Conservation (phyloP, 1,140 invertebrate species). For the Brachionus rotundiformis region DNA sequence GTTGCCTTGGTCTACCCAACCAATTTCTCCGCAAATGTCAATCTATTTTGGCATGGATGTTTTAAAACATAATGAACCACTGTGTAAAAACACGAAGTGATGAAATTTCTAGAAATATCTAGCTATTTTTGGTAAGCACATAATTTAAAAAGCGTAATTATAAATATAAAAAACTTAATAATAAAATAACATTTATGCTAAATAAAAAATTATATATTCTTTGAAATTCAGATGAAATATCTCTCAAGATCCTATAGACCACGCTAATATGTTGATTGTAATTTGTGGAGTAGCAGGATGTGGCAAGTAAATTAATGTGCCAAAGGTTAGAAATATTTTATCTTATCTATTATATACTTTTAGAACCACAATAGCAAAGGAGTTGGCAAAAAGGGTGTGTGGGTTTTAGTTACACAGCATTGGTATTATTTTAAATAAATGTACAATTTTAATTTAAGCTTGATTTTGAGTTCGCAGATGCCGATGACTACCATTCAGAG, state of each 20-base stretch:
- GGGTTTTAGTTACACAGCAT: slow-evolving; percentile 3
- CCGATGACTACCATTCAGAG: slow-evolving; percentile 58
- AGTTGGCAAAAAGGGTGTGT: slow-evolving; percentile 15
- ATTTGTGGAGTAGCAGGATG: slow-evolving; percentile 15
- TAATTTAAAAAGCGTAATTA: slow-evolving; percentile 33
- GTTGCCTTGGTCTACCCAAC: neutral
- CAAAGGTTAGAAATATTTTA: neutral
- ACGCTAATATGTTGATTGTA: slow-evolving; percentile 26
- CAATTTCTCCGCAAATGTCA: neutral
- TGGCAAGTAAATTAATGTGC: slow-evolving; percentile 12
- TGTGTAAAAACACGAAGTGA: neutral
- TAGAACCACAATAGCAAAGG: slow-evolving; percentile 6
- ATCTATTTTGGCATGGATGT: neutral
- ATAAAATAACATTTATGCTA: neutral
- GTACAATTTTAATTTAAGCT: slow-evolving; percentile 54
- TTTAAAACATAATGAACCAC: neutral
- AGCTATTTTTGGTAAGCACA: neutral
- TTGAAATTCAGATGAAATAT: slow-evolving; percentile 6
- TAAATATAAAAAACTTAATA: neutral
- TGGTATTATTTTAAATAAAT: neutral
- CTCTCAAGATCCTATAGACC: neutral
- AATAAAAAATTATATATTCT: neutral
- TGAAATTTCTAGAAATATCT: slow-evolving; percentile 14
- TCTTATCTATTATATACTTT: neutral
- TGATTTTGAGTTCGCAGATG: slow-evolving; percentile 57